Evolutionary conservation across 92 coral and sea anemone species (phyloP).

Genomic region (Bergia sp.): DNA sequence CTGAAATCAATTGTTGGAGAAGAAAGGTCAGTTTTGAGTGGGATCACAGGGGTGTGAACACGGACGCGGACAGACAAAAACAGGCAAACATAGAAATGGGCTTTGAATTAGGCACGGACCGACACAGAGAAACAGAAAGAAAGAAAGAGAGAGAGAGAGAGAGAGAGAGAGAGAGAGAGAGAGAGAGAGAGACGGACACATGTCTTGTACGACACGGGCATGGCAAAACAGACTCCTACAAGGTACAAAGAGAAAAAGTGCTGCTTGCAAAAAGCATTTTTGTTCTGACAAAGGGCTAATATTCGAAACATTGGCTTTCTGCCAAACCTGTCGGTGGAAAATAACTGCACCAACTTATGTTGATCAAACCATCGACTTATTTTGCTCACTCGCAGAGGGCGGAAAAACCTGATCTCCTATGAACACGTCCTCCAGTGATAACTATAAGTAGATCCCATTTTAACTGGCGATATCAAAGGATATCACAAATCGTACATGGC

Average conservation of each 20-base stretch:
- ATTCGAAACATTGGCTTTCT: not conserved
- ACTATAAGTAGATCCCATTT: too few relatives aligned
- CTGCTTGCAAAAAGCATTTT: too few relatives aligned
- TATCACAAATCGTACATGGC: not conserved
- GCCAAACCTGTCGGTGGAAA: not conserved
- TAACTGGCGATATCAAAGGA: not conserved
- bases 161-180: not conserved
- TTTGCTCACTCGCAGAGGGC: not conserved
- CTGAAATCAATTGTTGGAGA: constrained; percentile 41
- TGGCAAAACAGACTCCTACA: not conserved
- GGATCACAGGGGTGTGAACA: not conserved
- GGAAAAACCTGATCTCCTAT: not conserved
- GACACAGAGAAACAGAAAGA: not conserved
- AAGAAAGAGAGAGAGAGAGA: too few relatives aligned
- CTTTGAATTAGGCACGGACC: not conserved
- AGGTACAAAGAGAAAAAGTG: not conserved
- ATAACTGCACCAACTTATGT: not conserved
- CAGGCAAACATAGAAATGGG: not conserved
- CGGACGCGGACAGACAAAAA: not conserved
- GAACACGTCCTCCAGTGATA: not conserved
- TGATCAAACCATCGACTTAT: not conserved
- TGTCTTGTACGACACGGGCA: too few relatives aligned
- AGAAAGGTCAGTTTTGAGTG: not conserved
- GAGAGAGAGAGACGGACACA: too few relatives aligned
- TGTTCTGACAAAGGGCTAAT: too few relatives aligned